Base-by-base conservation (phyloP, 1,140 invertebrate species). In the Macrostomum lignano region DNA sequence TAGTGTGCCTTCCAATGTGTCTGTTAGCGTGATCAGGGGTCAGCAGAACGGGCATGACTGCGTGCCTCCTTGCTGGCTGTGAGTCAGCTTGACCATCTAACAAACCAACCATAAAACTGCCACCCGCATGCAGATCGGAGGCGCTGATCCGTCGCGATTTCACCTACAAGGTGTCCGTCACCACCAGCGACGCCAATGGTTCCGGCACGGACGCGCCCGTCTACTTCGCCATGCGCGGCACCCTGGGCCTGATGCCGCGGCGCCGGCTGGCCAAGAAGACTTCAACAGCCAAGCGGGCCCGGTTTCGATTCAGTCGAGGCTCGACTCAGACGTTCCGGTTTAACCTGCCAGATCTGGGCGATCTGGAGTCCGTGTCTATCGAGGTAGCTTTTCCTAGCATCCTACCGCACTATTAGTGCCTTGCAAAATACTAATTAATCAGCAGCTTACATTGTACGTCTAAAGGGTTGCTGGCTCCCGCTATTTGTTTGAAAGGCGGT, bases 141-240 rank as follows among this genome's bases (percentile, higher is more conserved):
- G n/a, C n/a, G n/a, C n/a, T n/a, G n/a, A n/a, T n/a, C n/a, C n/a
- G n/a, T n/a, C n/a, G n/a, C n/a, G n/a, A n/a, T n/a, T n/a, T n/a
- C n/a, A n/a, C n/a, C n/a, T 59, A 58, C 39, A 53, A 54, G 39
- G 43, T 59, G 6, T 44, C 45, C 6, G 44, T 59, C 1, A 49
- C 46, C 9, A 59, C 56, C 5, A 54, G 46, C 14, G 45, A 50
- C 31, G 41, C 45, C 21, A 49, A 48, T 35, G 45, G 45, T 33
- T 42, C 45, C 19, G 48, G 51, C 15, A 59, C 56, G 15, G 45
- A 48, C 42, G 47, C 52, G 14, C 51, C 51, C 44, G 55, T 53
- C 2, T 55, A 41, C 29, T 31, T 54, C n/a, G 41, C 41, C 25
- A 28, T 55, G 30, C 50, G 46, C 36, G 54, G 54, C 17, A 38